Evolutionary conservation across 1,140 invertebrate species (phyloP).

Genomic region (Drosophila parabipectinata): DNA sequence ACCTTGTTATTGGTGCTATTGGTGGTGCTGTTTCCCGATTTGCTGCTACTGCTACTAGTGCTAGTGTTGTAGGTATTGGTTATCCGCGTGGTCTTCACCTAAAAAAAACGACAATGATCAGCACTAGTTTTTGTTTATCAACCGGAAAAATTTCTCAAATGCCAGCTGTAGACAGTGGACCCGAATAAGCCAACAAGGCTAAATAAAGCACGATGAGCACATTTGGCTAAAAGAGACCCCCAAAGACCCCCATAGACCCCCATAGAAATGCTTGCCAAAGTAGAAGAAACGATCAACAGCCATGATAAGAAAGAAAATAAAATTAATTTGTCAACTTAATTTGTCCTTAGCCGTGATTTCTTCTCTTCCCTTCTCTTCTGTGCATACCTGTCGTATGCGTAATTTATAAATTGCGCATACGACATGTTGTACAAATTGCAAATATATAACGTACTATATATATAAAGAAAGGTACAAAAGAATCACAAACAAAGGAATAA

Average conservation of each 20-base stretch:
- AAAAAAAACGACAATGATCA: constrained; percentile 48
- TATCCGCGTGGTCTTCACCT: constrained; percentile 85
- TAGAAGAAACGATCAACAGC: constrained; percentile 30
- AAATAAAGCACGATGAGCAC: constrained; percentile 69
- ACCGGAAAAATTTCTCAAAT: constrained; percentile 58
- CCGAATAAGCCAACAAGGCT: constrained; percentile 20
- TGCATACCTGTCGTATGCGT: constrained; percentile 71
- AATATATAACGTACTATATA: no score
- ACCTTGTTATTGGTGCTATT: constrained; percentile 39
- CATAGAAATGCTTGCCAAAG: constrained; percentile 5
- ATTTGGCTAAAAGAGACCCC: constrained; percentile 25
- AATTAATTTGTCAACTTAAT: constrained; percentile 35
- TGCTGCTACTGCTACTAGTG: constrained; percentile 47
- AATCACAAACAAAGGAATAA: background rate
- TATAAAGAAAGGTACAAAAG: constrained; percentile 5
- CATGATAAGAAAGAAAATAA: constrained; percentile 51
- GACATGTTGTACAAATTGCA: constrained; percentile 26
- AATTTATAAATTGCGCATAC: constrained; percentile 59
- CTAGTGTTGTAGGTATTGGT: constrained; percentile 76
- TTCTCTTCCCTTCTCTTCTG: constrained; percentile 15
- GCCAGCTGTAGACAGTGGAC: constrained; percentile 50
- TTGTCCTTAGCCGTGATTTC: constrained; percentile 57
- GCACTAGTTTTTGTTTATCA: constrained; percentile 63
- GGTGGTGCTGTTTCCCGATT: constrained; percentile 46
- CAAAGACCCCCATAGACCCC: no score